Evolutionary conservation across 2,113 vertebrate genomes (phyloP).

Genomic region (Gadus macrocephalus): DNA sequence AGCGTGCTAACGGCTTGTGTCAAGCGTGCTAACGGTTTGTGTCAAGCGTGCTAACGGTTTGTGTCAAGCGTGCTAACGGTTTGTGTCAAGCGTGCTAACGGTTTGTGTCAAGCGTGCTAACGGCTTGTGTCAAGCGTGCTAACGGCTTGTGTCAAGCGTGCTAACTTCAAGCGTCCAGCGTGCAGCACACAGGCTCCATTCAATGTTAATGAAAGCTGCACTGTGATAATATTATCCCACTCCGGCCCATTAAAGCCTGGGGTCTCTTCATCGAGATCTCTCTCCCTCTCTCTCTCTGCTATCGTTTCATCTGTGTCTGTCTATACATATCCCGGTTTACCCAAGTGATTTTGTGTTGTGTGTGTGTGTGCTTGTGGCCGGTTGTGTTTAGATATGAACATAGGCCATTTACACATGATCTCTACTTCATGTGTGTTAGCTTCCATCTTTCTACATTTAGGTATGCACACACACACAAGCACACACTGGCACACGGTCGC

Average conservation of each 20-base stretch:
- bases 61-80: conserved; percentile 46
- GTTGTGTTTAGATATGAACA: background rate
- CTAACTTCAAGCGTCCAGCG: conserved; percentile 32
- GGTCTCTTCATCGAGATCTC: conserved; percentile 1
- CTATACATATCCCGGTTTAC: background rate
- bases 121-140: conserved; percentile 41
- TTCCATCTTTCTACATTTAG: conserved; percentile 10
- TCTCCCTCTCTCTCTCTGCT: conserved; percentile 6
- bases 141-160: conserved; percentile 42
- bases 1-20: conserved; percentile 52
- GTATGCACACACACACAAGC: background rate
- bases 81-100: conserved; percentile 44
- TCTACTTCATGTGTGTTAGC: conserved; percentile 2
- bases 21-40: conserved; percentile 42
- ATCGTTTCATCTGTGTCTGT: background rate
- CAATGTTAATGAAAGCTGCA: conserved; percentile 63
- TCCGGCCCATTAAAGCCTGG: conserved; percentile 29
- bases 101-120: conserved; percentile 38
- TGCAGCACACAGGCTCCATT: conserved; percentile 58
- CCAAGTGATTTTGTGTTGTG: background rate
- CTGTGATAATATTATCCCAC: conserved; percentile 58
- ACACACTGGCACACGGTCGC: background rate
- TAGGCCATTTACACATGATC: background rate
- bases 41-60: conserved; percentile 48
- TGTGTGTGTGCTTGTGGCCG: conserved; percentile 12